Base-by-base conservation (phyloP, 2,888 invertebrate species). In the Rugalucina vietnamica region DNA sequence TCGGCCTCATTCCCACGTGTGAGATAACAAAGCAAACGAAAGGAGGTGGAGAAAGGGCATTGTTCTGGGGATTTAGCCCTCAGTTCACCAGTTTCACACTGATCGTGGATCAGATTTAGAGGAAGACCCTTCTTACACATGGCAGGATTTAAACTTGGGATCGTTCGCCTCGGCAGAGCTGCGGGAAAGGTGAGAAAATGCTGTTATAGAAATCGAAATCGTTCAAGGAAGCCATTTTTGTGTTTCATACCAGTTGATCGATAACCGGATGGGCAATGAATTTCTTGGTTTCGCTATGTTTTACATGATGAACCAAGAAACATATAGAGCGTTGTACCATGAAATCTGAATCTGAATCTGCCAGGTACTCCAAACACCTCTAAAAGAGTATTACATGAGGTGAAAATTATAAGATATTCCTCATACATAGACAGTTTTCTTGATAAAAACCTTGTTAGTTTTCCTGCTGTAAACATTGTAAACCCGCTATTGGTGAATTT, bases 101-200 rank as follows among this genome's bases (percentile, higher is more conserved):
- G 27, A 27, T 74, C 36, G 24, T 14, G 69, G 49, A 8, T 34
- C 36, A n/a, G 2, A n/a, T 49, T 21, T 18, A 27, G 10, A 5
- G 34, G 5, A 43, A 57, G 14, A 24, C 34, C 50, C 36, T 54
- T 21, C 3, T n/a, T 8, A 39, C n/a, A 54, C 65, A 60, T 93
- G 93, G 92, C 93, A 70, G 93, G 93, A 83, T 92, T 92, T 75
- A 93, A 93, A 88, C 85, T 95, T 78, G 95, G 95, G 65, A 95
- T 95, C 81, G 95, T 95, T 29, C 93, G 95, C 74, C 92, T 95
- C 60, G 95, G 95, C 43, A 93, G 95, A 81, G 95, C 95, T 3
- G 95, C 95, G 49, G 95, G 95, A 89, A 95, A 95, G 94, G 95
- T 95, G 87, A 92, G 91, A 74, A 77, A 4, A 76, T 0, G 32